Conservation (phyloP, 2,888 invertebrate species). For the Hololepta plana region DNA sequence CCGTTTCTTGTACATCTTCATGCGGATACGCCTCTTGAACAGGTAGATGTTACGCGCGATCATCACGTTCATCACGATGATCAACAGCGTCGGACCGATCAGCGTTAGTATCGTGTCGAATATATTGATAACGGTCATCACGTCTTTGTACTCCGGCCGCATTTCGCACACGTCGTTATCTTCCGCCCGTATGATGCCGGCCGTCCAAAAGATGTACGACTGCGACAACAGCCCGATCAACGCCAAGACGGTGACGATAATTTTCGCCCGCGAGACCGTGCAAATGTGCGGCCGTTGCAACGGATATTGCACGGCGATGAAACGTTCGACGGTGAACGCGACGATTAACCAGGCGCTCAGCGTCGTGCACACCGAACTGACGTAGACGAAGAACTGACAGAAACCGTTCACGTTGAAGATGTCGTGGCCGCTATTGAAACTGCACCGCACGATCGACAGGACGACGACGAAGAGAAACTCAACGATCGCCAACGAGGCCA, state of each 20-base stretch:
- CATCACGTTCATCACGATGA: slow-evolving; percentile 43
- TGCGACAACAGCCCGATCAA: slow-evolving; percentile 26
- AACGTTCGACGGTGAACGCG: slow-evolving; percentile 49
- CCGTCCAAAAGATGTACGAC: slow-evolving; percentile 21
- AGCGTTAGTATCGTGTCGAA: slow-evolving; percentile 42
- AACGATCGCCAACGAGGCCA: slow-evolving; percentile 40
- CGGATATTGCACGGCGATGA: slow-evolving; percentile 46
- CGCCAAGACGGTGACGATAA: slow-evolving; percentile 29
- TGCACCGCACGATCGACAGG: slow-evolving; percentile 33
- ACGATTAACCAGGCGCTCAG: slow-evolving; percentile 51
- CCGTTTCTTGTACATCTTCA: too few relatives aligned
- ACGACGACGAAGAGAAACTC: slow-evolving; percentile 39
- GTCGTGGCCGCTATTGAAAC: slow-evolving; percentile 28
- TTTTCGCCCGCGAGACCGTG: slow-evolving; percentile 38
- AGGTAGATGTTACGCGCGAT: slow-evolving; percentile 34
- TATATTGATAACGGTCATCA: slow-evolving; percentile 36
- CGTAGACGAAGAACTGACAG: slow-evolving; percentile 28
- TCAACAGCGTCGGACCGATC: slow-evolving; percentile 38
- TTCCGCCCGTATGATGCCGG: slow-evolving; percentile 19
- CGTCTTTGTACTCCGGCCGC: slow-evolving; percentile 28
- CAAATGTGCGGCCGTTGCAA: slow-evolving; percentile 39
- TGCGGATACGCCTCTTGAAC: slow-evolving; percentile 30
- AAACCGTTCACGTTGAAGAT: slow-evolving; percentile 35
- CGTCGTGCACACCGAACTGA: slow-evolving; percentile 33
- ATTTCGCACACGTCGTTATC: slow-evolving; percentile 29